Evolutionary conservation across 2,113 vertebrate genomes (phyloP).

Genomic region (Bombycilla garrulus): DNA sequence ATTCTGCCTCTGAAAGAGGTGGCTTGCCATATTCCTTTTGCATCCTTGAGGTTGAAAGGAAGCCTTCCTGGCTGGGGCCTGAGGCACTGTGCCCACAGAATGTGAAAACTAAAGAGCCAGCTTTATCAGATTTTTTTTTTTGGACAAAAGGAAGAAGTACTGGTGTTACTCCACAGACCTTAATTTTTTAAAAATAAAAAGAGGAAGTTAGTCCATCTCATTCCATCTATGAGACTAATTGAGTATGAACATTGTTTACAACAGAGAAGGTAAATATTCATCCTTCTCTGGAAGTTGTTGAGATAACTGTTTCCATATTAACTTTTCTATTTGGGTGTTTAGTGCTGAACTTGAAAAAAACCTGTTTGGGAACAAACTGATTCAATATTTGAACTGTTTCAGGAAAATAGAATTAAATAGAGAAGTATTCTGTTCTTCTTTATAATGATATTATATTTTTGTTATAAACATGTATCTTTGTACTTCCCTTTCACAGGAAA

Average conservation of each 20-base stretch:
- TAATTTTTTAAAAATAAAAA: not conserved
- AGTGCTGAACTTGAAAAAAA: not conserved
- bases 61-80: not conserved
- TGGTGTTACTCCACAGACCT: not conserved
- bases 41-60: not conserved
- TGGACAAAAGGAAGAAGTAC: not conserved
- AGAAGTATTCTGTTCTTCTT: not conserved
- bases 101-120: not conserved
- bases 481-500: not conserved
- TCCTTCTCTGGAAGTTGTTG: not conserved
- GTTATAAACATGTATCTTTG: not conserved
- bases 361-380: not conserved
- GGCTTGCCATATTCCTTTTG: not conserved
- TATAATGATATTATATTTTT: not conserved
- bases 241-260: not conserved
- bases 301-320: not conserved
- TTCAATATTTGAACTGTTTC: not conserved
- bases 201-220: not conserved
- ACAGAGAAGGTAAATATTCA: not conserved
- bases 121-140: not conserved
- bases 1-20: not conserved
- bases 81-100: not conserved
- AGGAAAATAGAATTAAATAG: not conserved
- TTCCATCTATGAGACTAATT: not conserved
- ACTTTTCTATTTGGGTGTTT: not conserved